Evolutionary conservation across 2,113 vertebrate genomes (phyloP).

Genomic region (Peromyscus californicus): DNA sequence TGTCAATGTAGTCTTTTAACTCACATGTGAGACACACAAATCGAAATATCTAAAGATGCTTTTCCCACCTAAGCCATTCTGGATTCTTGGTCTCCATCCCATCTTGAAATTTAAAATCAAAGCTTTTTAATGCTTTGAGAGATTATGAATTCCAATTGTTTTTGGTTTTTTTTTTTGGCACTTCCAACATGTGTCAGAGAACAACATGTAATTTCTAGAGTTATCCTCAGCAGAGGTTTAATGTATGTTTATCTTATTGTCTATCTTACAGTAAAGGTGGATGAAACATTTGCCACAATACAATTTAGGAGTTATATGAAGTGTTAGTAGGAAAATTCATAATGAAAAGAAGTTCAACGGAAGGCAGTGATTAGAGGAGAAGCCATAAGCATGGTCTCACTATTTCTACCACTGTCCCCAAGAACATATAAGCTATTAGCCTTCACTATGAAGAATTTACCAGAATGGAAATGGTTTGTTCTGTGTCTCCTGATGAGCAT

Average conservation of each 20-base stretch:
- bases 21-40: background rate
- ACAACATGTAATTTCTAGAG: slow-evolving; percentile 7
- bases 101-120: background rate
- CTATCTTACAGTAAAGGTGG: slow-evolving; percentile 31
- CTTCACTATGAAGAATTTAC: background rate
- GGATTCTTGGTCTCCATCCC: background rate
- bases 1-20: background rate
- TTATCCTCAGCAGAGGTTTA: background rate
- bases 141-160: background rate
- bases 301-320: slow-evolving; percentile 10
- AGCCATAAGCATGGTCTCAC: background rate
- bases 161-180: background rate
- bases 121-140: background rate
- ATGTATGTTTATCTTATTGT: background rate
- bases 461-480: slow-evolving; percentile 3
- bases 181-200: background rate
- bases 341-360: slow-evolving; percentile 1
- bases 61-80: background rate
- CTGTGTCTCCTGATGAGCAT: background rate
- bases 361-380: slow-evolving; percentile 7
- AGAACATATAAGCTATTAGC: background rate
- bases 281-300: background rate
- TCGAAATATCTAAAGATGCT: background rate
- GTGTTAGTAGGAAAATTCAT: background rate
- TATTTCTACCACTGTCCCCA: background rate